Evolutionary conservation across 2,888 invertebrate genomes (phyloP), one percentile per base, ranked within the genome.

Genomic region (Drosophila koepferae): DNA sequence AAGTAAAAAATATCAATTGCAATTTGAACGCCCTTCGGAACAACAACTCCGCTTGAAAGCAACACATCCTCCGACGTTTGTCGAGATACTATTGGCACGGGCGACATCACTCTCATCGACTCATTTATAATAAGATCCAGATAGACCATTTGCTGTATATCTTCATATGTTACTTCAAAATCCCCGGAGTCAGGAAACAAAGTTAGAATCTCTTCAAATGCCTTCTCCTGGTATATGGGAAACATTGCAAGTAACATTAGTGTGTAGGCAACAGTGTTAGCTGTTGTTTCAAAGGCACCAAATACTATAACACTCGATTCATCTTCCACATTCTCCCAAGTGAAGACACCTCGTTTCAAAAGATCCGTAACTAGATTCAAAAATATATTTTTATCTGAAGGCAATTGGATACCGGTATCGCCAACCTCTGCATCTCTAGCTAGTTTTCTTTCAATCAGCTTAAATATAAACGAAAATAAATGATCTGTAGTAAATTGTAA

Each of bases 211-310:
- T 92, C 93, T 20, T 92, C 92, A 41, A 80, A 92, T 0, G 82
- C 86, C 65, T 84, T 91, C 34, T 91, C 80, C 62, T 92, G 92
- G 51, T 90, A 90, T n/a, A 88, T 58, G 3, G 92, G 91, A 75
- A 90, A 91, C 91, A 92, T 92, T 14, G 92, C 82, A 6, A 92
- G 74, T 16, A 92, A 20, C 62, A 92, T 87, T 3, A 92, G 59
- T 0, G 80, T 79, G 53, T 91, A 89, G 6, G 77, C 72, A 0
- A 92, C 75, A 0, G 92, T 91, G 53, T 91, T 91, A 1, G 93
- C 89, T 3, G 93, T 91, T 1, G 93, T 93, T 74, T 93, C 93
- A 56, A 92, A 92, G 0, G 92, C 92, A 10, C 91, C 92, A 70
- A 92, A 91, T 0, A 92, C 91, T 55, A 92, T 90, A 0, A 89